Base-by-base conservation (phyloP, 2,113 vertebrate species). In the Platanista minor region DNA sequence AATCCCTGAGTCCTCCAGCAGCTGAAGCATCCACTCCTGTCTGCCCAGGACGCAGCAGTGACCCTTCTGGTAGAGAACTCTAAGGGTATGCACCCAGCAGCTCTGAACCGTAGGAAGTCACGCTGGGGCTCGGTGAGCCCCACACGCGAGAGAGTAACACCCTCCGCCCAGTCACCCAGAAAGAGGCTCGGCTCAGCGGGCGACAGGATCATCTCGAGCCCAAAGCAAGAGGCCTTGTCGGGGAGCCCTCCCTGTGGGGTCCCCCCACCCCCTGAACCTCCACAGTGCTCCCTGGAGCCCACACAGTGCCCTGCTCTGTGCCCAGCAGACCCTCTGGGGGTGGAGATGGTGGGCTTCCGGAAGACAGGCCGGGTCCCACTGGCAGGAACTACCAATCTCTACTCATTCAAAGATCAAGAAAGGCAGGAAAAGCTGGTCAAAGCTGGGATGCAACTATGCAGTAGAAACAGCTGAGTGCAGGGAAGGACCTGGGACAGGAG, bases 401-500 rank as follows among this genome's bases (percentile, higher is more conserved):
- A 0, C 25, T 36, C 46, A 3, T 2, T 1, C 0, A 0, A 31
- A 33, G 21, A 33, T 1, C 0, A 13, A 0, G 4, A 41, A 20
- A 23, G 11, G 29, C 66, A 43, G n/a, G 29, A 7, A n/a, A 13
- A 5, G 15, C 17, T 10, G 4, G 49, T 5, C 52, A 7, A 10
- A 43, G 18, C 67, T 8, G 8, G 83, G 33, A 25, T 3, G 29
- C 33, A 5, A 20, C 36, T 20, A 1, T 0, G 0, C 54, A 2
- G 75, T 1, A 4, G 27, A 39, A 46, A 80, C 5, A 8, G 39
- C 59, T 27, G 61, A 23, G 46, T 1, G 21, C 13, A 0, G 71
- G 49, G 14, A 43, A 21, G 15, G 33, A 14, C 11, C 12, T 0
- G 2, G 23, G 29, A 12, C 41, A 2, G 18, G 20, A 49, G 20